These are phyloP conservation scores for Himalopsyche japonica DNA, from an alignment of 2,888 invertebrate genomes.

Conservation along the genomic window DNA sequence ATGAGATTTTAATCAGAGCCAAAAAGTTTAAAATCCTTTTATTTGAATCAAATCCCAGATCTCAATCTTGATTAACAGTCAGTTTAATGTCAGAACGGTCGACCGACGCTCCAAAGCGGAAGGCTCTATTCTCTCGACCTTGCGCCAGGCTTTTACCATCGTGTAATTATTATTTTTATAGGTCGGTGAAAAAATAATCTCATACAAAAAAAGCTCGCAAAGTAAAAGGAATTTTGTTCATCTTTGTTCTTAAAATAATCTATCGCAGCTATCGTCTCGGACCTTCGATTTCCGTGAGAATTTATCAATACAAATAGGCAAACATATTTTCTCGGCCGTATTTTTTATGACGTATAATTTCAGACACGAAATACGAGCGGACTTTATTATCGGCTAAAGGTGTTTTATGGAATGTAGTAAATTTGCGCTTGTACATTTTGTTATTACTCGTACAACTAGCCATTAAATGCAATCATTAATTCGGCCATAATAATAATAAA, in stretches of 20 bases:
- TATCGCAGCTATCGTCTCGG: neutral
- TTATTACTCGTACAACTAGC: neutral
- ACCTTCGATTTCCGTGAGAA: neutral
- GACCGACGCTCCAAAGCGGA: neutral
- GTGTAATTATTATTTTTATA: neutral
- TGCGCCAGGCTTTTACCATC: neutral
- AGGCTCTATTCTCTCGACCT: neutral
- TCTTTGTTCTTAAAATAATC: neutral
- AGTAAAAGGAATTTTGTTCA: neutral
- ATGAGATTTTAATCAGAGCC: neutral
- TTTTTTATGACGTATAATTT: neutral
- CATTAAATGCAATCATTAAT: neutral
- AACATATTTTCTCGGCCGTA: neutral
- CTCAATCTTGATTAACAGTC: neutral
- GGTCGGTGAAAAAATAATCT: neutral
- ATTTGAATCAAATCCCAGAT: neutral
- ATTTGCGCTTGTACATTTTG: neutral
- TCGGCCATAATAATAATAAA: neutral
- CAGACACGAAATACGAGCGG: neutral
- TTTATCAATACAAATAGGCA: neutral
- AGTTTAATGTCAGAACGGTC: neutral
- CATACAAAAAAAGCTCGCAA: neutral
- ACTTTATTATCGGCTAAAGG: neutral
- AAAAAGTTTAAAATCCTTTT: neutral
- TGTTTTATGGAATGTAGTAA: neutral